A percentile compares a stretch with the other conserved stretches of the same genome.
Conservation (phyloP, 2,888 invertebrate genomes). For the Brachyptera putata region DNA sequence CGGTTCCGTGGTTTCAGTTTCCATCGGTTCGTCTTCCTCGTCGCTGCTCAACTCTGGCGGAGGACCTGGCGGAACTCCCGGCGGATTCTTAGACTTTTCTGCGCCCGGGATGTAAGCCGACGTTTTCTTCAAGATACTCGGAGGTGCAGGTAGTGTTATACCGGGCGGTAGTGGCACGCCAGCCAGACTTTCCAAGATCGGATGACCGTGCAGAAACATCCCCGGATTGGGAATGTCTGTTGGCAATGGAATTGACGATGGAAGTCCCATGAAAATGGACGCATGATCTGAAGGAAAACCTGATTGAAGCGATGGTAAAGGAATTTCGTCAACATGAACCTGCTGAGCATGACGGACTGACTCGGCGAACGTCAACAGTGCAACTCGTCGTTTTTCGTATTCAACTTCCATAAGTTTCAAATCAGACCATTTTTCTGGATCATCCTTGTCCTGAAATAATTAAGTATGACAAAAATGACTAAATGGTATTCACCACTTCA, state of each 20-base stretch:
- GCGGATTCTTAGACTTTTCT: conserved; percentile 48
- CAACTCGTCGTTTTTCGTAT: conserved; percentile 83
- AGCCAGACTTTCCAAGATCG: conserved; percentile 21
- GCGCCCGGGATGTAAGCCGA: conserved; percentile 48
- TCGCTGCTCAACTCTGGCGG: conserved; percentile 69
- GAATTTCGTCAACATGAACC: conserved; percentile 90
- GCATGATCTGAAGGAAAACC: conserved; percentile 38
- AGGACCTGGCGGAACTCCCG: conserved; percentile 83
- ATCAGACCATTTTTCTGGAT: conserved; percentile 90
- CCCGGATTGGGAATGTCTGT: conserved; percentile 40
- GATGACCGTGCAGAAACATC: conserved; percentile 29
- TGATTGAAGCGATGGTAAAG: conserved; percentile 58
- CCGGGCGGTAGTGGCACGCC: conserved; percentile 50
- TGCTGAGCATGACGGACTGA: conserved; percentile 94
- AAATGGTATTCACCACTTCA: neutral
- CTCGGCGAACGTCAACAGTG: conserved; percentile 88
- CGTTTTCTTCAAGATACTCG: conserved; percentile 70
- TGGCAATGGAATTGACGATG: conserved; percentile 53
- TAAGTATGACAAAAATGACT: neutral
- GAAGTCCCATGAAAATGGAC: conserved; percentile 39
- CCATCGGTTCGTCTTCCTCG: conserved; percentile 51
- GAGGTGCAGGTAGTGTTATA: conserved; percentile 61
- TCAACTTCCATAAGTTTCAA: conserved; percentile 87
- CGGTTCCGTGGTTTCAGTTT: conserved; percentile 12
- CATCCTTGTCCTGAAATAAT: conserved; percentile 78